These are phyloP conservation scores for Drosophila colorata DNA, from an alignment of 2,888 invertebrate species.

Conservation along the genomic window DNA sequence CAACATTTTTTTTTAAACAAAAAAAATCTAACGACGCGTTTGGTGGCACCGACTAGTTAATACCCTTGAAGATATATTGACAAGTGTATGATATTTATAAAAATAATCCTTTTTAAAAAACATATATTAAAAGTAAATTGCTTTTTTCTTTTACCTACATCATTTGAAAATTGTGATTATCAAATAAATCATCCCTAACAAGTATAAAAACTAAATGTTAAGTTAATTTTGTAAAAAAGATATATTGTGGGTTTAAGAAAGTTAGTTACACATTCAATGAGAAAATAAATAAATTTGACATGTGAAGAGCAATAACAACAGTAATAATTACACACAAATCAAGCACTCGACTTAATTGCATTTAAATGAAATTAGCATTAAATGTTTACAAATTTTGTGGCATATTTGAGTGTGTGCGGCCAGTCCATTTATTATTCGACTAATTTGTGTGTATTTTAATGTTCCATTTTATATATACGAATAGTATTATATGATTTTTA, in stretches of 20 bases:
- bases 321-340: conserved; percentile 56
- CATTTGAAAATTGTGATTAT: too few species aligned
- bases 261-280: neutral
- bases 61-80: neutral
- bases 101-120: too few species aligned
- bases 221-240: too few species aligned
- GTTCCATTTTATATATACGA: conserved; percentile 25
- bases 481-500: conserved; percentile 41
- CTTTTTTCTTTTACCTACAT: too few species aligned
- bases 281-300: conserved; percentile 12
- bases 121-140: too few species aligned
- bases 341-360: conserved; percentile 77
- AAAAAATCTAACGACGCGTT: neutral
- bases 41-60: neutral
- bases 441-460: conserved; percentile 53
- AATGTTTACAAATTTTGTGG: conserved; percentile 70
- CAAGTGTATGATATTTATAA: too few species aligned
- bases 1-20: conserved; percentile 4
- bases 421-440: conserved; percentile 60
- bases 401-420: conserved; percentile 31
- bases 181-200: too few species aligned
- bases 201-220: too few species aligned
- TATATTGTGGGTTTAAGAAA: too few species aligned
- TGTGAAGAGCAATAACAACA: conserved; percentile 12
- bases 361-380: conserved; percentile 79